A percentile compares a stretch with the other conserved stretches of the same genome.
These are phyloP conservation scores for Ifrita kowaldi DNA, from an alignment of 2,113 vertebrate species.

Conservation along the genomic window DNA sequence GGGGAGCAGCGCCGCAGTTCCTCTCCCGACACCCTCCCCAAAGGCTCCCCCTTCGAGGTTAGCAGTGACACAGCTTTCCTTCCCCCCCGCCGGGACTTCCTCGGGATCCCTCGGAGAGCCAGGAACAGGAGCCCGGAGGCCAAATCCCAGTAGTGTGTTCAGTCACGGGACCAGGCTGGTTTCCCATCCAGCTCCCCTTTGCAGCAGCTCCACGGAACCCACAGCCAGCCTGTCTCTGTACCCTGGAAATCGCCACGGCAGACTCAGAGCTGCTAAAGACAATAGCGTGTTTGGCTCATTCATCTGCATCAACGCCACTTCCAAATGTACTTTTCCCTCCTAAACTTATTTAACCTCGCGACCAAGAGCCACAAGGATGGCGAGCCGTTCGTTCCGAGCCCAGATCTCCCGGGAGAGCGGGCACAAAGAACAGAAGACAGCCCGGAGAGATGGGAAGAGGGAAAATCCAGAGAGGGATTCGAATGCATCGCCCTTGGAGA, in stretches of 20 bases:
- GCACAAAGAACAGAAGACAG: constrained; percentile 45
- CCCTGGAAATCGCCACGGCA: neutral
- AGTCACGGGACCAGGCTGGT: neutral
- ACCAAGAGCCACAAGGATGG: neutral
- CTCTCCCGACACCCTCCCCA: neutral
- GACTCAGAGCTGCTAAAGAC: neutral
- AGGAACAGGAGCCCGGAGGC: constrained; percentile 28
- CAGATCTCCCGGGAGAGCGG: constrained; percentile 44
- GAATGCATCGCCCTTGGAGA: constrained; percentile 26
- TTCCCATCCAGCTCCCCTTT: neutral
- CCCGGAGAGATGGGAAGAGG: constrained; percentile 5
- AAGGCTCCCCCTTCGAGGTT: neutral
- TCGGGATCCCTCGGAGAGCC: neutral
- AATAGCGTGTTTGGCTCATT: neutral
- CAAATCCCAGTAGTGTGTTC: neutral
- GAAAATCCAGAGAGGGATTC: neutral
- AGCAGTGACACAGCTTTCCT: neutral
- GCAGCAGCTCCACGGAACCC: neutral
- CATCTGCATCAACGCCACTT: neutral
- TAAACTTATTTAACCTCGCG: constrained; percentile 35
- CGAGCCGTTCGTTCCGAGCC: constrained; percentile 3
- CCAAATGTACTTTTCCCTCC: constrained; percentile 19
- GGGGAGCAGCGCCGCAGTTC: fast-evolving
- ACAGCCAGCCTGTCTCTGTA: neutral
- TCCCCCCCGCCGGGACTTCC: neutral